Conservation (phyloP, 2,113 vertebrate genomes). For the Nasalis larvatus region DNA sequence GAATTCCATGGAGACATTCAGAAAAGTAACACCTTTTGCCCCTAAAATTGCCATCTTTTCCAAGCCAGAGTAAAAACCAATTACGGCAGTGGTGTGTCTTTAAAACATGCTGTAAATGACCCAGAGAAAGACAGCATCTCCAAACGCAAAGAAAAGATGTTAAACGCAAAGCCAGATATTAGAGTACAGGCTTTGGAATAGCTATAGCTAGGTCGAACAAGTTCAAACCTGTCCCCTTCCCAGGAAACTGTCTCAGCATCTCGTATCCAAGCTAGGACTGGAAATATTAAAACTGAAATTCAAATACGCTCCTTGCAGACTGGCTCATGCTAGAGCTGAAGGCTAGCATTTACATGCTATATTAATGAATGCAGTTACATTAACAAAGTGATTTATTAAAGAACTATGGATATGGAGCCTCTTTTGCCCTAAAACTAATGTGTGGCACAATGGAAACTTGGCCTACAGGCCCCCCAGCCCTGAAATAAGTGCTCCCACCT, state of each 20-base stretch:
- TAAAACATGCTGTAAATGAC: neutral
- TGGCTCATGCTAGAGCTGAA: neutral
- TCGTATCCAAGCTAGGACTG: neutral
- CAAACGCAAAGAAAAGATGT: conserved; percentile 20
- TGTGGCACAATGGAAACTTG: conserved; percentile 16
- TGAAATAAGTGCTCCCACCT: neutral
- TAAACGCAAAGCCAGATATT: neutral
- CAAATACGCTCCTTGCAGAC: neutral
- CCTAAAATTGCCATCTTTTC: neutral
- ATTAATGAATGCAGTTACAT: neutral
- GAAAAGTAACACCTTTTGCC: neutral
- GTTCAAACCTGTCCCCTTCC: neutral
- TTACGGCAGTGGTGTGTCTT: neutral
- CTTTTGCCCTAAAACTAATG: neutral
- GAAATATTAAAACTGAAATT: neutral
- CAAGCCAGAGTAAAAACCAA: conserved; percentile 5
- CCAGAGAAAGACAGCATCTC: neutral
- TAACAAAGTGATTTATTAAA: conserved; percentile 12
- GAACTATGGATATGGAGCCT: neutral
- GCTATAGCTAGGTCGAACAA: neutral
- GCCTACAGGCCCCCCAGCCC: neutral
- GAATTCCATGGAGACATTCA: neutral
- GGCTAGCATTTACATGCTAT: neutral
- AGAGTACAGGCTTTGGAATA: neutral
- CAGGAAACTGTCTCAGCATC: neutral